Evolutionary conservation across 2,113 vertebrate genomes (phyloP).

Genomic region (Cervus canadensis): DNA sequence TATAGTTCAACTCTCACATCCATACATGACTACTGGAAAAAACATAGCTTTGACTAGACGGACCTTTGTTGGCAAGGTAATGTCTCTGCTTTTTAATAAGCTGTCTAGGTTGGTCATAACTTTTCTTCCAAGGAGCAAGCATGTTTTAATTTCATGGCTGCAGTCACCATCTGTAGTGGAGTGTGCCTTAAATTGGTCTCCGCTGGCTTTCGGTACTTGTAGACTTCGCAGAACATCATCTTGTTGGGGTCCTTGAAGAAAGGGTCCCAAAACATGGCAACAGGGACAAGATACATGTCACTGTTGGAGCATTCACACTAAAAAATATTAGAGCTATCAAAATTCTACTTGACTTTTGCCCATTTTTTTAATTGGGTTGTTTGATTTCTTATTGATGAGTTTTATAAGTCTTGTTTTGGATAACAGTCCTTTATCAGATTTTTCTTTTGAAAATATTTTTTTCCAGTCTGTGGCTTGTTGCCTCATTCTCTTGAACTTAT

Average conservation of each 20-base stretch:
- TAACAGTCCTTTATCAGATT: neutral
- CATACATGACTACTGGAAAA: neutral
- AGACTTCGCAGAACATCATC: neutral
- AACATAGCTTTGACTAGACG: neutral
- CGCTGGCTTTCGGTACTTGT: neutral
- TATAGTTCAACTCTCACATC: neutral
- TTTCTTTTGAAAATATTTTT: neutral
- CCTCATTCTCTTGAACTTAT: neutral
- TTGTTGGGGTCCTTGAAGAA: neutral
- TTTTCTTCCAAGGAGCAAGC: neutral
- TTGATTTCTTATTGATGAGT: neutral
- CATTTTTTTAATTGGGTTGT: neutral
- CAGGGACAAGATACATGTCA: neutral
- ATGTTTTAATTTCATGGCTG: neutral
- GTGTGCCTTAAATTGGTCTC: neutral
- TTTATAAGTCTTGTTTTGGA: slow-evolving; percentile 13
- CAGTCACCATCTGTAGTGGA: neutral
- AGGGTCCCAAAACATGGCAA: neutral
- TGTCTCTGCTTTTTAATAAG: neutral
- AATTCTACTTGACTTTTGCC: neutral
- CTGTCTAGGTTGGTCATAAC: neutral
- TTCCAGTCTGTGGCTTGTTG: neutral
- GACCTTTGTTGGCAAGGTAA: neutral
- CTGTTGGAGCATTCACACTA: neutral
- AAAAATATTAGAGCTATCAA: neutral